These are phyloP conservation scores for Ptychoptera albimana DNA, from an alignment of 2,888 invertebrate genomes.

Conservation along the genomic window DNA sequence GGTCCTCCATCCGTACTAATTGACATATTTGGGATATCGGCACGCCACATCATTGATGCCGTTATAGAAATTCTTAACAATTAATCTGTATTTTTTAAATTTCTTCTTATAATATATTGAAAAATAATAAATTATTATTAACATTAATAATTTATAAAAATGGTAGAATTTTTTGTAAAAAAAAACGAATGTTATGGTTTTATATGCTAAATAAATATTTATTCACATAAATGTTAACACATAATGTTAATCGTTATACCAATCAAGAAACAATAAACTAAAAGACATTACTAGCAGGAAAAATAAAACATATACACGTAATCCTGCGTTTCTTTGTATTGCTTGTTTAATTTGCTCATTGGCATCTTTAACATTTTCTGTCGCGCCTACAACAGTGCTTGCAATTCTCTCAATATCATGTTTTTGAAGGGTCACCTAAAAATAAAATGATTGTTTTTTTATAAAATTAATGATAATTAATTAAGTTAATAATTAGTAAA, in stretches of 20 bases:
- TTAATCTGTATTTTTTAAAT: too few relatives aligned
- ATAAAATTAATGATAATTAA: background rate
- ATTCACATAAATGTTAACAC: too few relatives aligned
- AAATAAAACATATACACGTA: constrained; percentile 88
- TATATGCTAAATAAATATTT: too few relatives aligned
- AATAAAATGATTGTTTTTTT: background rate
- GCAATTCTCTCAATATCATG: constrained; percentile 83
- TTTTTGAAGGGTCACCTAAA: constrained; percentile 74
- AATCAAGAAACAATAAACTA: constrained; percentile 88
- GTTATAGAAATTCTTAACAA: constrained; percentile 43
- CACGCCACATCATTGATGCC: constrained; percentile 59
- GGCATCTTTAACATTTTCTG: constrained; percentile 90
- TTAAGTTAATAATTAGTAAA: background rate
- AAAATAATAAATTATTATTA: too few relatives aligned
- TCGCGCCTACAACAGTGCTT: constrained; percentile 75
- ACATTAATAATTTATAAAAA: too few relatives aligned
- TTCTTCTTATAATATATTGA: too few relatives aligned
- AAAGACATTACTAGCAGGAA: constrained; percentile 93
- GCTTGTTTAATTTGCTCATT: constrained; percentile 96
- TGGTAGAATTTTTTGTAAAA: too few relatives aligned
- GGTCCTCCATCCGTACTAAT: constrained; percentile 78
- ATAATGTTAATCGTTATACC: constrained; percentile 75
- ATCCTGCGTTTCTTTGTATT: constrained; percentile 90
- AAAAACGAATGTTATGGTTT: too few relatives aligned
- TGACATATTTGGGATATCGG: constrained; percentile 77